These are phyloP conservation scores for Vulpes vulpes DNA, from an alignment of 2,113 vertebrate species.

Conservation along the genomic window DNA sequence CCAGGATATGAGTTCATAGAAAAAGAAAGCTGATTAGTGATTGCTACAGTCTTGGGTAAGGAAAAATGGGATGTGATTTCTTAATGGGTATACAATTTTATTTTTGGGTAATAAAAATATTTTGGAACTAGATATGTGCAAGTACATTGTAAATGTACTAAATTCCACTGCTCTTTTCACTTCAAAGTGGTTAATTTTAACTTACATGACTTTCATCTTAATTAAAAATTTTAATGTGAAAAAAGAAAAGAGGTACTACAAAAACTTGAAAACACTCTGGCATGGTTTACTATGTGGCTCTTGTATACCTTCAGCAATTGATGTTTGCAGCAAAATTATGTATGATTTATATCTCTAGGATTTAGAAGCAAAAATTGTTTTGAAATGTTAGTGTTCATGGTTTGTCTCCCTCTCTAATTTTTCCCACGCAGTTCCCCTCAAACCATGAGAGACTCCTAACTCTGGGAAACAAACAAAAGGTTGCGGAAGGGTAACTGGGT, in stretches of 20 bases:
- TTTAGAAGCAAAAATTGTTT: background rate
- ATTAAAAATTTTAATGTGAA: conserved; percentile 23
- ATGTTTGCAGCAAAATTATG: conserved; percentile 4
- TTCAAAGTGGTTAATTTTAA: conserved; percentile 48
- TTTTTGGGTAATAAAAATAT: background rate
- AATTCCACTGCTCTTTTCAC: background rate
- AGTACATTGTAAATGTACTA: background rate
- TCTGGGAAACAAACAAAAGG: too few species aligned
- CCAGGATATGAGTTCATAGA: background rate
- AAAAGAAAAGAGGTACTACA: background rate
- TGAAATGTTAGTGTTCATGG: background rate
- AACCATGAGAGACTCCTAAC: too few species aligned
- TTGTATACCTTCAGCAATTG: background rate
- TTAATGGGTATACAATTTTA: background rate
- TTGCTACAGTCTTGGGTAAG: background rate
- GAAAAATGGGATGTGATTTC: background rate
- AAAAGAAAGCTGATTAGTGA: background rate
- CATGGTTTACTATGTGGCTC: background rate
- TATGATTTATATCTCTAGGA: background rate
- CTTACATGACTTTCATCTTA: background rate
- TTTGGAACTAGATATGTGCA: background rate
- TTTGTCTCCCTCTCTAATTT: too few species aligned
- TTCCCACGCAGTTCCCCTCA: too few species aligned
- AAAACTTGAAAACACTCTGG: background rate
- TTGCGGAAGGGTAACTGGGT: too few species aligned